Percentiles rank a stretch among this genome's conserved stretches.
Conservation (phyloP, 2,113 vertebrate species). For the Alligator mississippiensis region DNA sequence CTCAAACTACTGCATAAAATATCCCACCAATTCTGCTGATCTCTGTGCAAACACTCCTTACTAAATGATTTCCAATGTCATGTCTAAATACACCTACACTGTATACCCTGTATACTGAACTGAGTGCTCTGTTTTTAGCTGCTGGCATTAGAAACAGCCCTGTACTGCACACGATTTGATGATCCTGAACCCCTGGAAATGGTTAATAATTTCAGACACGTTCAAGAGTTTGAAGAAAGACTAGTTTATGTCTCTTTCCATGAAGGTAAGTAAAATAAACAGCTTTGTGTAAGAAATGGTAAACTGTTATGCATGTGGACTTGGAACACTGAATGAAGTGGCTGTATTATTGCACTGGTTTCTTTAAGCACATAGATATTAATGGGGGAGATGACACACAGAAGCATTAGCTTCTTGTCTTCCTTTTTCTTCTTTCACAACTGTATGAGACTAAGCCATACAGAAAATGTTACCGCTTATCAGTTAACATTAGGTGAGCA, state of each 20-base stretch:
- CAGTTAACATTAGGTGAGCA: background rate
- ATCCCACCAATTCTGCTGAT: background rate
- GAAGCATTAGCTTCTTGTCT: background rate
- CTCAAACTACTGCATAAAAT: background rate
- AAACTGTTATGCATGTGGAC: background rate
- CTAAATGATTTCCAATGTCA: background rate
- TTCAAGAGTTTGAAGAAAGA: constrained; percentile 84
- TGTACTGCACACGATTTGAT: constrained; percentile 83
- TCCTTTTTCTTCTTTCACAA: background rate
- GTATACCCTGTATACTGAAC: constrained; percentile 13
- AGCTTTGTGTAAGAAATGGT: background rate
- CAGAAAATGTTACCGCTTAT: background rate
- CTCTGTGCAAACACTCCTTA: background rate
- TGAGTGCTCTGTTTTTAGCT: constrained; percentile 76
- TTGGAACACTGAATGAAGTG: background rate
- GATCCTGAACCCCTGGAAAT: constrained; percentile 82
- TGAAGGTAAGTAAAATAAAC: constrained; percentile 80
- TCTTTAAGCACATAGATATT: background rate
- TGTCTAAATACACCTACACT: background rate
- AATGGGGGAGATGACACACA: background rate
- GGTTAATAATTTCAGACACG: constrained; percentile 86
- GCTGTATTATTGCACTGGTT: background rate
- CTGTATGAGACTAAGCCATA: background rate
- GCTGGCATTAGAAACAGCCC: constrained; percentile 81
- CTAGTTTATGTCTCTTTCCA: constrained; percentile 88